phyloP scores from a whole-genome alignment of 2,888 invertebrate species.

The Pediacus dermestoides region DNA sequence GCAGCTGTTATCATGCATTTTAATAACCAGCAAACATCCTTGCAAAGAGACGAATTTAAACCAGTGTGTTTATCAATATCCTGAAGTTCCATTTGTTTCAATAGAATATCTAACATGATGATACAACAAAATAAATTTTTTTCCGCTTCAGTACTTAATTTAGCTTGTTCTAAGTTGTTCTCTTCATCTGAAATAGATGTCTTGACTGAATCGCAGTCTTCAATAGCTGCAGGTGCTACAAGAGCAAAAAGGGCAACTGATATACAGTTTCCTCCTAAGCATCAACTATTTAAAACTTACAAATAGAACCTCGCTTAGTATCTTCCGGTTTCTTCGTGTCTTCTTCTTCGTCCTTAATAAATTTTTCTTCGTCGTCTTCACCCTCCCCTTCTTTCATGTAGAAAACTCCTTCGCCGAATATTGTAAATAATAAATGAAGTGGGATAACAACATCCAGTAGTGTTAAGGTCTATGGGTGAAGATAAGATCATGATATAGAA shows the following conservation, averaged over 20 bases:
- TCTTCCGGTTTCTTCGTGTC: conserved; percentile 42
- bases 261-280: not conserved
- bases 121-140: conserved; percentile 91
- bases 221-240: conserved; percentile 62
- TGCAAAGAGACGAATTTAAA: conserved; percentile 69
- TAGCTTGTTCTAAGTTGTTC: conserved; percentile 59
- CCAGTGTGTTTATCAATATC: conserved; percentile 79
- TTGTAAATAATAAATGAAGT: conserved; percentile 77
- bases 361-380: conserved; percentile 51
- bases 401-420: conserved; percentile 85
- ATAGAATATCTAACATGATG: conserved; percentile 89
- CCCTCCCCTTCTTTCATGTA: conserved; percentile 58
- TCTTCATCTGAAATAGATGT: conserved; percentile 69
- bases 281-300: conserved; percentile 46
- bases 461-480: conserved; percentile 68
- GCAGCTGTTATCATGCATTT: conserved; percentile 73
- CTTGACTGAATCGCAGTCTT: conserved; percentile 62
- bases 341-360: conserved; percentile 45
- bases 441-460: conserved; percentile 88
- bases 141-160: conserved; percentile 68
- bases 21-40: conserved; percentile 69
- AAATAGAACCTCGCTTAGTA: conserved; percentile 54
- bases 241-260: conserved; percentile 23
- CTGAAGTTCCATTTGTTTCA: conserved; percentile 92
- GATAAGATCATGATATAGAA: conserved; percentile 6